Base-by-base conservation (phyloP, 2,888 invertebrate species). In the Polyommatus iphigenia region DNA sequence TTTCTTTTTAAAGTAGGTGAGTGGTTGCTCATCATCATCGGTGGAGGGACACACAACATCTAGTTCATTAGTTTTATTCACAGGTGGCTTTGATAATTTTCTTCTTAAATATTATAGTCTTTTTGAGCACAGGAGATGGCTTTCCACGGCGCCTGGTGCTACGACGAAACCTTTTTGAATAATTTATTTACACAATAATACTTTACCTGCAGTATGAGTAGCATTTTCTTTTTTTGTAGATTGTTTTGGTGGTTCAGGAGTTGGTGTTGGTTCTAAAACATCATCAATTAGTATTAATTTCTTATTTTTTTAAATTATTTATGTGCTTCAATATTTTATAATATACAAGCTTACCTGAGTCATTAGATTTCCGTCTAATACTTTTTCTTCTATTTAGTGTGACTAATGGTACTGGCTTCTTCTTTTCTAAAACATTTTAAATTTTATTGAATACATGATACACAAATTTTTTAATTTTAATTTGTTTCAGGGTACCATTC, bases 1-100 rank as follows among this genome's bases (percentile, higher is more conserved):
- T 36, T 76, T 76, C 29, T 29, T 76, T 76, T 76, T 76, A 36
- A 76, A 76, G 36, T 76, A 76, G 6, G 76, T 76, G 5, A 76
- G 57, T 8, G 76, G 76, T n/a, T 59, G 57, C 32, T 76, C 76
- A 36, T 76, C 76, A 32, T 76, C 76, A 36, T 76, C 76, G 6
- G 76, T 76, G 13, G 59, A 76, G n/a, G 32, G 57, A 18, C 76
- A 76, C n/a, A 76, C 76, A 18, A 62, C 62, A 32, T 76, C 76
- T 24, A 41, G 36, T 59, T 76, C 76, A 36, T 76, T 76, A 2
- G 41, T 20, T 57, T 76, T 59, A n/a, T n/a, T 29, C 8, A 20
- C 36, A 10, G 76, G 59, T 32, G 76, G 32, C 62, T 76, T 59
- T 50, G 59, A 57, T 76, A 57, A 57, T 32, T 24, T 24, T 24